Base-by-base conservation (phyloP, 2,113 vertebrate species). In the Paradisaea rubra region DNA sequence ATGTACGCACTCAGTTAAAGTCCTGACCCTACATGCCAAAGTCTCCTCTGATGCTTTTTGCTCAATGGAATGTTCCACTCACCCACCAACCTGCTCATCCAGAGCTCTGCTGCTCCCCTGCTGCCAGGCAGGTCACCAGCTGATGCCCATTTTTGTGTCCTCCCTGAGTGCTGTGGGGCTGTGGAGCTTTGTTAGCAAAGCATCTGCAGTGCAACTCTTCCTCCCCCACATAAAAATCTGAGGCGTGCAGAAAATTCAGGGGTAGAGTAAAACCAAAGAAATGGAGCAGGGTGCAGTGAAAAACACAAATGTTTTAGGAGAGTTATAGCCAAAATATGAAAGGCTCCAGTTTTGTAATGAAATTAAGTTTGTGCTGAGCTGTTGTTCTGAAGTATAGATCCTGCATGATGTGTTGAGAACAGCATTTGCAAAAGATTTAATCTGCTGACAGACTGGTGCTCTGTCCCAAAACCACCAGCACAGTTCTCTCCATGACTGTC, bases 401-500 rank as follows among this genome's bases (percentile, higher is more conserved):
- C 88, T 11, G 12, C 33, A 21, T 35, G 45, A 93, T 84, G 63
- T 69, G 63, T 89, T 82, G 63, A 85, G 70, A 81, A 77, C 18
- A 94, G 50, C 28, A 68, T 87, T 94, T 76, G 57, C 59, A 81
- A 94, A 24, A 65, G 78, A 82, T 85, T 60, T 64, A 91, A 73
- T 88, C 79, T 87, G 92, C 87, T 94, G 91, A 86, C 93, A 92
- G 73, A 30, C 39, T 70, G 42, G 54, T 35, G 27, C n/a, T 74
- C 79, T 7, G 9, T 80, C 88, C 85, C 74, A 64, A 95, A 95
- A 71, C 90, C 95, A 88, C 81, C 50, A 72, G 45, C 66, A 42
- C 70, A 72, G 61, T 44, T 72, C 37, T 85, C 79, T 64, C 61
- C 44, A 50, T 9, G 37, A 47, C 13, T 4, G 5, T 33, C 21